A percentile compares a stretch with the other conserved stretches of the same genome.
Evolutionary conservation across 2,888 invertebrate genomes (phyloP).

Genomic region (Abrostola tripartita): DNA sequence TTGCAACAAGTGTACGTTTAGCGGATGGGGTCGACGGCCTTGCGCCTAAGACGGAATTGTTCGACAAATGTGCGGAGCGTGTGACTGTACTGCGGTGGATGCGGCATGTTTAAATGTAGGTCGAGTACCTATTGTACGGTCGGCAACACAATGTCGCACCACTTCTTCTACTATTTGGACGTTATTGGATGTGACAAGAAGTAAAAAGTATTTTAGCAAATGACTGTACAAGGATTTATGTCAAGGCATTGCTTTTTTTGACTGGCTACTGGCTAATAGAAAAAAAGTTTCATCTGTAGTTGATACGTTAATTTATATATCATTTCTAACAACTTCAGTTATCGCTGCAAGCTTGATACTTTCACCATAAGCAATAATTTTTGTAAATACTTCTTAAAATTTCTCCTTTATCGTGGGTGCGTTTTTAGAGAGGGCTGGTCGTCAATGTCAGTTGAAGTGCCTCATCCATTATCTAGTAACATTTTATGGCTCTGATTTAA

Average conservation of each 20-base stretch:
- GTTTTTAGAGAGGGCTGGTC: too few relatives aligned
- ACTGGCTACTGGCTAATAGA: too few relatives aligned
- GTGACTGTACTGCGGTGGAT: conserved; percentile 40
- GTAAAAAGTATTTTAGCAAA: too few relatives aligned
- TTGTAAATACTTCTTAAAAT: too few relatives aligned
- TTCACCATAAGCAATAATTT: too few relatives aligned
- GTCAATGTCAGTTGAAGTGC: conserved; percentile 13
- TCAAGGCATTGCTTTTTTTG: too few relatives aligned
- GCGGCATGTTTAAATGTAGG: conserved; percentile 46
- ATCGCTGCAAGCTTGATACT: too few relatives aligned
- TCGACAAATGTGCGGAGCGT: conserved; percentile 49
- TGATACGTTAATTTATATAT: too few relatives aligned
- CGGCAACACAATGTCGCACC: neutral
- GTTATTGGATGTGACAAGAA: neutral
- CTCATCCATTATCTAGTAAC: conserved; percentile 37
- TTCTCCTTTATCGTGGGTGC: too few relatives aligned
- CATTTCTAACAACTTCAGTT: too few relatives aligned
- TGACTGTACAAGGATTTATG: too few relatives aligned
- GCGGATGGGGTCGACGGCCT: conserved; percentile 62
- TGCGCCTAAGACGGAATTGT: conserved; percentile 62
- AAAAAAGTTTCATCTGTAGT: too few relatives aligned
- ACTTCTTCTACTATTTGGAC: neutral
- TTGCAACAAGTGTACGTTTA: conserved; percentile 35
- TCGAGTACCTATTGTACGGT: conserved; percentile 20
- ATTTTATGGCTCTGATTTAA: conserved; percentile 42